Evolutionary conservation across 37 sponge, comb jelly and placozoan species (phyloP), one percentile per base, ranked within the genome.

Genomic region (Crambe crambe): DNA sequence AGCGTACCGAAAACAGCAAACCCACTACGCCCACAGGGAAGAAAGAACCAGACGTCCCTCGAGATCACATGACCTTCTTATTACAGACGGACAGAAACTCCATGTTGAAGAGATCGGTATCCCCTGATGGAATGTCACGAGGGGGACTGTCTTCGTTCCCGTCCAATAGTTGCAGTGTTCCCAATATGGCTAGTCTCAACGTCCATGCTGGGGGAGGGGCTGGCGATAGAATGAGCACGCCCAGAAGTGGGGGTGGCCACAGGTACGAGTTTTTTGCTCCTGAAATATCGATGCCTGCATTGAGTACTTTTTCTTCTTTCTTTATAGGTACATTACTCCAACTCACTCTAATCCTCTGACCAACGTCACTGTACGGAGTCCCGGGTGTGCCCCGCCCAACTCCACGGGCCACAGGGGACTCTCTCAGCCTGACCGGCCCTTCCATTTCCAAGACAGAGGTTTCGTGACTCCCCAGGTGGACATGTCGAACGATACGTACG

Each of bases 401-500:
- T 18, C 36, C 1, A 3, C 43, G 9, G 63, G 38, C 44, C 64
- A 77, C 27, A 43, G 22, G 17, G 77, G 30, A 0, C 76, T 60
- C 60, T 75, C 76, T 12, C 64, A 77, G 29, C 77, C 77, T 10
- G 77, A 77, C 20, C 25, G 65, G 44, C 42, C 43, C 10, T 64
- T 42, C 9, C 18, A 73, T 2, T 42, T 42, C 27, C 74, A 15
- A 23, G 74, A 73, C 34, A 31, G 25, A 41, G 10, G 27, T 12
- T 78, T 43, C 67, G 26, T 38, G 35, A 35, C 39, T 26, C 39
- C 69, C 22, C 80, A 68, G 43, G 62, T 3, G 22, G 81, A 70
- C 62, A 2, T 9, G 1, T 60, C 37, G 59, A 60, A 77, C 21
- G 86, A 78, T 25, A 29, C 57, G 40, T 87, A 87, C 72, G 65